Base-by-base conservation (phyloP, 2,888 invertebrate genomes). In the Andrena camellia region DNA sequence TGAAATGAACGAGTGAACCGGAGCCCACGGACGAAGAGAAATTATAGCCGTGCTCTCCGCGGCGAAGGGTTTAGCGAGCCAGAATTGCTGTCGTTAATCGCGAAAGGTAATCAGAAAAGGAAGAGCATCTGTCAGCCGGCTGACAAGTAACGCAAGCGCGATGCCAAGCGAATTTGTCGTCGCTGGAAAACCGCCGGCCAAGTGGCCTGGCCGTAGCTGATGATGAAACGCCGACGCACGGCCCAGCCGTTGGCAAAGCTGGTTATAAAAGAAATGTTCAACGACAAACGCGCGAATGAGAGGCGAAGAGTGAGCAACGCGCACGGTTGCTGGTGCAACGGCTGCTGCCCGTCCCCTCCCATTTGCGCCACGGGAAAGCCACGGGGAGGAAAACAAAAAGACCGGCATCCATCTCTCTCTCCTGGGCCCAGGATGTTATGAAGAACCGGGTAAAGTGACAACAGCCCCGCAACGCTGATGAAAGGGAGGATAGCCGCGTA, bases 401-500 rank as follows among this genome's bases (percentile, higher is more conserved):
- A 54, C 62, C 29, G 62, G 63, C 78, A 23, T 52, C 78, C 50
- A 35, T 80, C 72, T 85, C 69, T 17, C 76, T 8, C 35, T 5
- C 26, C 8, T 6, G 23, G 52, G 20, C 42, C 57, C 20, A 29
- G 50, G 64, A 70, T 67, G 74, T 70, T 64, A 84, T 7, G 82
- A 75, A 63, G 86, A 82, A 84, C 62, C 78, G 77, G 59, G 68
- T 59, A 70, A 70, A 85, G 81, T 77, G 86, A 83, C 85, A 82
- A 84, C 82, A 78, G 81, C 62, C 78, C 73, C 54, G 87, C 63
- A 83, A 75, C 81, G 73, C 74, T 80, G 87, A 87, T 84, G 88
- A 87, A 87, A 87, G 83, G 52, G 76, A 81, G 87, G 81, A 87
- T 78, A 79, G 73, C 80, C 67, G 78, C 71, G 77, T 83, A 84